phyloP scores from a whole-genome alignment of 1,140 invertebrate genomes.

The Araneus ventricosus region DNA sequence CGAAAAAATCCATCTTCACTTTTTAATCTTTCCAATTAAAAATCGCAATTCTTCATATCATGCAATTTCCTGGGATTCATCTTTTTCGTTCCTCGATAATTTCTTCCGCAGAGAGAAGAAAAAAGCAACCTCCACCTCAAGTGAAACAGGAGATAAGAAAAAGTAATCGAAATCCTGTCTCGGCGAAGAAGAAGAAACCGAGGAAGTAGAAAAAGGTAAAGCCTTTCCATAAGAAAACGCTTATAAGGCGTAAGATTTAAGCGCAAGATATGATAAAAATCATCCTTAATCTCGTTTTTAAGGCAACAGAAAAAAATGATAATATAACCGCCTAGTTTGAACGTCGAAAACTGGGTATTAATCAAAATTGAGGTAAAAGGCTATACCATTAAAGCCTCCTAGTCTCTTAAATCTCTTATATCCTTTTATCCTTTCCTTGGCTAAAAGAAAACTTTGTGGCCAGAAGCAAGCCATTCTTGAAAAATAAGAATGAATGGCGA shows the following conservation, averaged over 20 bases:
- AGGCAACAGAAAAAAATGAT: not conserved
- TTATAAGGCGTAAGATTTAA: slow-evolving; percentile 31
- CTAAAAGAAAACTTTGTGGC: slow-evolving; percentile 56
- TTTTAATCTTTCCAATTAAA: slow-evolving; percentile 56
- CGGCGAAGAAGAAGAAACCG: not conserved
- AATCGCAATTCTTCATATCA: not conserved
- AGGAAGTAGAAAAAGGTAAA: slow-evolving; percentile 2
- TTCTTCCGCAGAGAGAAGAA: not conserved
- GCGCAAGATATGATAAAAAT: slow-evolving; percentile 44
- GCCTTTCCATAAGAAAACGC: slow-evolving; percentile 45
- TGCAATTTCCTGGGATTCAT: not conserved
- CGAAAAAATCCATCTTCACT: not conserved
- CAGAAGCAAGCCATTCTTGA: not conserved
- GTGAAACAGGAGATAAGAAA: slow-evolving; percentile 17
- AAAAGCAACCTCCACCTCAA: not conserved
- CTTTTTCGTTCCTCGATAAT: not conserved
- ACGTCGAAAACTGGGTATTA: slow-evolving; percentile 52
- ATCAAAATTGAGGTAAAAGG: slow-evolving; percentile 44
- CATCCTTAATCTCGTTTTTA: slow-evolving; percentile 35
- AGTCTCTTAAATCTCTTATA: slow-evolving; percentile 44
- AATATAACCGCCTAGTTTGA: slow-evolving; percentile 16
- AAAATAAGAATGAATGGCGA: slow-evolving; percentile 6
- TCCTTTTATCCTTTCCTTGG: slow-evolving; percentile 40
- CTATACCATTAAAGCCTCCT: slow-evolving; percentile 16
- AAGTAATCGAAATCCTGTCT: slow-evolving; percentile 38